These are phyloP conservation scores for Papilio helenus DNA, from an alignment of 1,140 invertebrate genomes.

Conservation along the genomic window DNA sequence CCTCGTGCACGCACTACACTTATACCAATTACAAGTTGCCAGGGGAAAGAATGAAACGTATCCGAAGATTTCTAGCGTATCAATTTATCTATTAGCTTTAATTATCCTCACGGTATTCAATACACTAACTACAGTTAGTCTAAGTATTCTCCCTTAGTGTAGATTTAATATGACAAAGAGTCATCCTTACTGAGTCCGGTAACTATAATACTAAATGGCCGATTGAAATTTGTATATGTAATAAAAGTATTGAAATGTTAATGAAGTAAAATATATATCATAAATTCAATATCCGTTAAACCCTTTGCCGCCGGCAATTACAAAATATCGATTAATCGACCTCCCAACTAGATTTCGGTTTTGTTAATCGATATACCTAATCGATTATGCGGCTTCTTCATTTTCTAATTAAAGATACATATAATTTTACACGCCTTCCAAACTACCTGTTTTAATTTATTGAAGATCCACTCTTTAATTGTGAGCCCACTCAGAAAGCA, in stretches of 20 bases:
- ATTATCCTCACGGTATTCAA: neutral
- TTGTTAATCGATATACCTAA: conserved; percentile 7
- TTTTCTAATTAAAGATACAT: conserved; percentile 13
- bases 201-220: neutral
- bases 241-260: neutral
- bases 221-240: no score
- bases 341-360: conserved; percentile 3
- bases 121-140: neutral
- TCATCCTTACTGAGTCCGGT: neutral
- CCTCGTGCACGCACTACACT: neutral
- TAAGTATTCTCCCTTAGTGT: neutral
- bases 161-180: neutral
- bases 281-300: neutral
- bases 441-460: neutral
- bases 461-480: neutral
- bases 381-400: neutral
- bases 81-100: neutral
- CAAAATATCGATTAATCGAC: conserved; percentile 4
- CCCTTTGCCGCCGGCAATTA: neutral
- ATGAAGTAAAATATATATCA: neutral
- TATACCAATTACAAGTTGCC: conserved; percentile 14
- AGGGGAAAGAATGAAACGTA: neutral
- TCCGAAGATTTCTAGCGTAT: neutral
- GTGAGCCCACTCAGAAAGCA: neutral
- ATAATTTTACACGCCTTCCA: neutral